phyloP scores from a whole-genome alignment of 1,140 invertebrate species.

The Ceratosolen solmsi region DNA sequence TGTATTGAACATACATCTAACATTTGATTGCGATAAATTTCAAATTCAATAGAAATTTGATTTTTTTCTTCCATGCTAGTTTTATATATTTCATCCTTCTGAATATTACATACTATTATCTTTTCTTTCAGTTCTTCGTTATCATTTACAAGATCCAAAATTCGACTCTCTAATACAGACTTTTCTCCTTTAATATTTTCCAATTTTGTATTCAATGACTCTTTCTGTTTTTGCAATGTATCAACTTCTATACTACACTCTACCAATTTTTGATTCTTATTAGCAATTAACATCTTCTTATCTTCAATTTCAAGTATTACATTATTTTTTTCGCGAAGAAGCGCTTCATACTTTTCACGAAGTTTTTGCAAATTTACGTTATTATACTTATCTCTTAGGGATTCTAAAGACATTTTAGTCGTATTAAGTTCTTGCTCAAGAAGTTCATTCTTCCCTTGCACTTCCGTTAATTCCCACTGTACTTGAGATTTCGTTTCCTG shows the following conservation, averaged over 20 bases:
- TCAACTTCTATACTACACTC: constrained; percentile 41
- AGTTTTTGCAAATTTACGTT: constrained; percentile 40
- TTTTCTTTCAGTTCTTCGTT: constrained; percentile 15
- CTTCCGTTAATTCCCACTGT: constrained; percentile 55
- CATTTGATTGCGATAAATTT: constrained; percentile 13
- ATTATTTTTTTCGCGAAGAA: constrained; percentile 61
- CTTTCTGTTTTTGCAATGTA: constrained; percentile 35
- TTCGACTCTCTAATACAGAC: constrained; percentile 11
- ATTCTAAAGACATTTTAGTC: constrained; percentile 48
- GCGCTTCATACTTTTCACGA: constrained; percentile 52
- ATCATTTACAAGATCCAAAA: constrained; percentile 8
- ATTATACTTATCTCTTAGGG: constrained; percentile 51
- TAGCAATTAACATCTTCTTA: constrained; percentile 54
- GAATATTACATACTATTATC: not conserved
- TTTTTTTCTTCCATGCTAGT: constrained; percentile 24
- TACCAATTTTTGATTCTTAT: constrained; percentile 48
- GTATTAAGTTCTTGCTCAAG: constrained; percentile 57
- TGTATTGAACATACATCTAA: constrained; percentile 32
- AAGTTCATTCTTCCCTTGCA: constrained; percentile 52
- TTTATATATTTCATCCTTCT: constrained; percentile 21
- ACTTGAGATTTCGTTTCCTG: constrained; percentile 60
- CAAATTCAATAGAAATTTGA: constrained; percentile 5
- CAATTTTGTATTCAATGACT: not conserved
- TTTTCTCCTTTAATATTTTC: constrained; percentile 35
- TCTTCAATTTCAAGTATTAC: constrained; percentile 58